phyloP scores from a whole-genome alignment of 2,113 vertebrate species.

The Pithys albifrons region DNA sequence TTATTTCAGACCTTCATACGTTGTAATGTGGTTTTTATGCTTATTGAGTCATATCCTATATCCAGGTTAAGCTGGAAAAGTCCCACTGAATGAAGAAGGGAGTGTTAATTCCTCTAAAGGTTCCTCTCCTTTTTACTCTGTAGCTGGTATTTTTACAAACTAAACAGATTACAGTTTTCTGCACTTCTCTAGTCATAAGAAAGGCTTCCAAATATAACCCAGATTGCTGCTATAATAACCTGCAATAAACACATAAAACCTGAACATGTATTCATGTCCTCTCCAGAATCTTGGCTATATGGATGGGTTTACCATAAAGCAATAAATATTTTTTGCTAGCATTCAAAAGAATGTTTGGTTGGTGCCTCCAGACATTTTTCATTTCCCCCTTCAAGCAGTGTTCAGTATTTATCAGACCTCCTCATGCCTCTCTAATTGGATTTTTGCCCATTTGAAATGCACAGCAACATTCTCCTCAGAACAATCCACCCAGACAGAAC shows the following conservation, averaged over 20 bases:
- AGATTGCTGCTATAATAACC: not conserved
- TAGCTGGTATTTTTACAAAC: not conserved
- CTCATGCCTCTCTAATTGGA: not conserved
- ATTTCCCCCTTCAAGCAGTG: not conserved
- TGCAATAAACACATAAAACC: not conserved
- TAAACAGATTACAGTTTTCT: not conserved
- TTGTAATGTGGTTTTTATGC: not conserved
- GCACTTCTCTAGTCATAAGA: not conserved
- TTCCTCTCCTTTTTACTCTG: not conserved
- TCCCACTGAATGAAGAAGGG: not conserved
- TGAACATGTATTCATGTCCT: not conserved
- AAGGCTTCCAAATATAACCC: not conserved
- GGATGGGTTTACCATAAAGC: not conserved
- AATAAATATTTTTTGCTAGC: not conserved
- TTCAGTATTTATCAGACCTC: not conserved
- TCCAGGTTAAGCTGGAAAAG: not conserved
- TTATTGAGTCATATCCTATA: not conserved
- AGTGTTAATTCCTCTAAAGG: not conserved
- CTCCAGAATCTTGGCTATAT: not conserved
- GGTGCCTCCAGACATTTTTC: not conserved
- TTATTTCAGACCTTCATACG: not conserved
- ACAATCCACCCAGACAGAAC: constrained; percentile 4
- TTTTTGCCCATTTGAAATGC: constrained; percentile 12
- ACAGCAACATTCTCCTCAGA: not conserved
- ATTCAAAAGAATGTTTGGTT: not conserved